phyloP scores from a whole-genome alignment of 2,888 invertebrate species.

The Fabriciana adippe region DNA sequence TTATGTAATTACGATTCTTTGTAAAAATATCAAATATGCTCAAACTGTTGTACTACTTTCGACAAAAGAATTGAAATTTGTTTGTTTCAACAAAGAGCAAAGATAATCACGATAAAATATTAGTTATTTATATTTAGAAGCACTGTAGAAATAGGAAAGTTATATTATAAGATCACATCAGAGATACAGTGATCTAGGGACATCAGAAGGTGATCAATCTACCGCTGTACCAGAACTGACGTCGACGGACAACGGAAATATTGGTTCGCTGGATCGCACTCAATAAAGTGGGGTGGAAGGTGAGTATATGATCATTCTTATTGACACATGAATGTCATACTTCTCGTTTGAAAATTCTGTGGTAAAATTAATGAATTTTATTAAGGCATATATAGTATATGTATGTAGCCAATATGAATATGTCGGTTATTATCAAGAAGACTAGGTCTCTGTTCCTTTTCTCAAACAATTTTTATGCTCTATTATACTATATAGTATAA shows the following conservation, averaged over 20 bases:
- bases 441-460: too few relatives aligned
- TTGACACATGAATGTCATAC: constrained; percentile 10
- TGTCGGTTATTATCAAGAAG: too few relatives aligned
- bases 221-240: constrained; percentile 60
- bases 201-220: constrained; percentile 74
- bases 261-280: constrained; percentile 54
- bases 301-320: constrained; percentile 22
- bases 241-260: constrained; percentile 69
- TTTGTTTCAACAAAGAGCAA: too few relatives aligned
- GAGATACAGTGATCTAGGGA: constrained; percentile 45
- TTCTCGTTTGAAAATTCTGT: constrained; percentile 11
- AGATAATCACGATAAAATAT: background rate
- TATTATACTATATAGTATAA: too few relatives aligned
- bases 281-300: constrained; percentile 22
- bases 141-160: constrained; percentile 16
- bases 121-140: background rate
- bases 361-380: constrained; percentile 20
- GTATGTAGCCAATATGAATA: background rate
- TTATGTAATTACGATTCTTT: too few relatives aligned
- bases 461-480: too few relatives aligned
- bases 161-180: constrained; percentile 21
- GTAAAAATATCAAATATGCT: too few relatives aligned
- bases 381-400: background rate
- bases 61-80: too few relatives aligned
- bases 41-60: too few relatives aligned